Base-by-base conservation (phyloP, 2,888 invertebrate species). In the Halictus ligatus region DNA sequence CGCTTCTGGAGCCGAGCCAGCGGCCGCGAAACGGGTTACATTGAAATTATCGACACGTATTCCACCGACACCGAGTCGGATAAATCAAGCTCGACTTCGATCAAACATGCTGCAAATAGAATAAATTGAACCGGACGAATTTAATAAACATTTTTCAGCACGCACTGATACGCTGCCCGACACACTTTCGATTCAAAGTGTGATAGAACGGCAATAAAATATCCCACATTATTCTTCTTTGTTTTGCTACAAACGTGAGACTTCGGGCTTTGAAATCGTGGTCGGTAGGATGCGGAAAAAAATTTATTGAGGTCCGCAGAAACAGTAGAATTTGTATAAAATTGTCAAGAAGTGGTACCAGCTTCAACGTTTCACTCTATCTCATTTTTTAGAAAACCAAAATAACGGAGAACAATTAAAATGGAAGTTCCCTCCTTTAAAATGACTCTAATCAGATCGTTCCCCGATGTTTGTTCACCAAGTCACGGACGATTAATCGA, bases 1-100 rank as follows among this genome's bases (percentile, higher is more conserved):
- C 35, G 48, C 50, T 25, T 13, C 40, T 84, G 85, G 84, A 46
- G 7, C 43, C 48, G 18, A 54, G 86, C 81, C 85, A 86, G 78
- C 25, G 46, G 48, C 80, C 48, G 48, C 46, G 35, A 13, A 54
- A 72, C 72, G 25, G 64, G 60, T 58, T 58, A 58, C 58, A 58
- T 58, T 25, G 58, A 58, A 58, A 58, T 58, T 58, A 58, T 58
- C 58, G 58, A 58, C 58, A 58, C 58, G 58, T 58, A 58, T 58
- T n/a, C 12, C 58, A n/a, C n/a, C 58, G 58, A 58, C 58, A 12
- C 58, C 10, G 10, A 58, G 8, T n/a, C n/a, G 0, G 58, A n/a
- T 12, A n/a, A 58, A 58, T 58, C 58, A 58, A n/a, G 58, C 4
- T 58, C 25, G 58, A 5, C n/a, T 58, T 58, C 58, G 12, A n/a